Percentiles rank a stretch among this genome's conserved stretches.
phyloP scores from a whole-genome alignment of 2,113 vertebrate genomes.

The Asarcornis scutulata region DNA sequence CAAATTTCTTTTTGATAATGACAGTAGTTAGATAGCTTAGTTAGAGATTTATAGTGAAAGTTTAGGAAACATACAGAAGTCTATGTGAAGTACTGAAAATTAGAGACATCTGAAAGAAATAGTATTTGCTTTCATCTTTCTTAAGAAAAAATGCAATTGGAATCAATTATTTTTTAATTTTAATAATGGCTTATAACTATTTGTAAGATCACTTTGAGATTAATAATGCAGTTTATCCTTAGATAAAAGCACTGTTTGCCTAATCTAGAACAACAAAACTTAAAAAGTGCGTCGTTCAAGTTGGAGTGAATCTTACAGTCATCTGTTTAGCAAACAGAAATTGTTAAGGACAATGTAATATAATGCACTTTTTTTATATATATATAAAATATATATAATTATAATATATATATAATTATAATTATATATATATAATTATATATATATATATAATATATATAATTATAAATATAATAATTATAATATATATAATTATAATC shows the following conservation, averaged over 20 bases:
- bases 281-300: not conserved
- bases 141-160: conserved; percentile 1
- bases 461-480: too few species aligned
- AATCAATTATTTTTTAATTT: conserved; percentile 45
- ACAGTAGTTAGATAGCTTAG: not conserved
- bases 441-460: too few species aligned
- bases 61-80: not conserved
- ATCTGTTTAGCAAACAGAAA: not conserved
- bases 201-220: conserved; percentile 29
- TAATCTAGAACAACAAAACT: conserved; percentile 34
- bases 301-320: not conserved
- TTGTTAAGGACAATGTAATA: not conserved
- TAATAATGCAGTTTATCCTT: conserved; percentile 18
- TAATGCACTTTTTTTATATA: not conserved
- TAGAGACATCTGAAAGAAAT: not conserved
- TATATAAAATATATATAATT: too few species aligned
- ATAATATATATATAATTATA: too few species aligned
- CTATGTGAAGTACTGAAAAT: not conserved
- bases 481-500: not conserved
- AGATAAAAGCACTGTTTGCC: conserved; percentile 40
- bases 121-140: conserved; percentile 5
- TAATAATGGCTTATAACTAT: conserved; percentile 22
- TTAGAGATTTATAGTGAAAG: not conserved
- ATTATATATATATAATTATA: too few species aligned
- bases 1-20: not conserved